These are phyloP conservation scores for Stenchaetothrips biformis DNA, from an alignment of 2,888 invertebrate genomes.

Conservation along the genomic window DNA sequence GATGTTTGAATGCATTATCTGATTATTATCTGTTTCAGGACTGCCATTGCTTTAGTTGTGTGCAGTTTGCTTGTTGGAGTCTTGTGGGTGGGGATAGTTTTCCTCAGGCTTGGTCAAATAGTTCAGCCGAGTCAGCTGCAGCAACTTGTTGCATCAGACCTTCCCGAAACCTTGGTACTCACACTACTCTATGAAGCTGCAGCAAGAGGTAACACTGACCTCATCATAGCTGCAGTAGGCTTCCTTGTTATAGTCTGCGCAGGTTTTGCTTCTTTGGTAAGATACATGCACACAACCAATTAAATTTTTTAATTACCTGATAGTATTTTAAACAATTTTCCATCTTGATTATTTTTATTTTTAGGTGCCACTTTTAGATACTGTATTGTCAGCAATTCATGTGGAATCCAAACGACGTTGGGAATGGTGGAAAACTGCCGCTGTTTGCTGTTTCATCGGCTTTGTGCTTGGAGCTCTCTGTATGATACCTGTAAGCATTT, in stretches of 20 bases:
- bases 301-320: background rate
- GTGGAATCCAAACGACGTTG: slow-evolving; percentile 47
- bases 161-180: slow-evolving; percentile 55
- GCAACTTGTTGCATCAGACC: slow-evolving; percentile 40
- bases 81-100: slow-evolving; percentile 55
- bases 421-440: slow-evolving; percentile 49
- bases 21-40: slow-evolving; percentile 51
- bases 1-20: background rate
- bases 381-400: slow-evolving; percentile 47
- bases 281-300: slow-evolving; percentile 35
- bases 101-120: slow-evolving; percentile 46
- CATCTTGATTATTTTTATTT: slow-evolving; percentile 35
- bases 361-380: slow-evolving; percentile 48
- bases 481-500: slow-evolving; percentile 41
- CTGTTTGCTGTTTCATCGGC: slow-evolving; percentile 45
- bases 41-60: slow-evolving; percentile 54
- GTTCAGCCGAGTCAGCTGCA: background rate
- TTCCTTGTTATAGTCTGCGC: slow-evolving; percentile 54
- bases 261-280: slow-evolving; percentile 60
- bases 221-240: slow-evolving; percentile 55
- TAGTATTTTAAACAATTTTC: background rate
- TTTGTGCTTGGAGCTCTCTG: slow-evolving; percentile 45
- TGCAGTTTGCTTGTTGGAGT: slow-evolving; percentile 55
- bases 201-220: slow-evolving; percentile 48
- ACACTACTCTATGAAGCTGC: slow-evolving; percentile 56